Base-by-base conservation (phyloP, 92 coral and sea anemone genomes). In the Umimayanthus chanpuru region DNA sequence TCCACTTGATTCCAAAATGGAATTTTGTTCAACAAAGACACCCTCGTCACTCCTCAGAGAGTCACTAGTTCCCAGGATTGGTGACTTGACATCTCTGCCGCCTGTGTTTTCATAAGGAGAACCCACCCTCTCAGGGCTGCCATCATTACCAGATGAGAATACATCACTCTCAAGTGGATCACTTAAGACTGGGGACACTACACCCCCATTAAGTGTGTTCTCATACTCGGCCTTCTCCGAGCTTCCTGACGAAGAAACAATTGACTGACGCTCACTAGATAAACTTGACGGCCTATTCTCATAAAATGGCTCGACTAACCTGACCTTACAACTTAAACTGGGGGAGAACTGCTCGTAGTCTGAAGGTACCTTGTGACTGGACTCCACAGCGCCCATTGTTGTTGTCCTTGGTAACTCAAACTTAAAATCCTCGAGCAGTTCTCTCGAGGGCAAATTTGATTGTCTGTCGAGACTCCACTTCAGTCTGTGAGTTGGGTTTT, bases 1-100 rank as follows among this genome's bases (percentile, higher is more conserved):
- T 61, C 94, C 96, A 75, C 96, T 93, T 26, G 93, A 81, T 66
- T 93, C 98, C 44, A 82, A 73, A 49, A 81, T 14, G 25, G 39
- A 12, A 25, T 61, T 81, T 11, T 77, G 83, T 39, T 92, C 88
- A 49, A 39, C 89, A 39, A 79, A 79, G 28, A 18, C 84, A 47
- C 77, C 87, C 23, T 70, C 79, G 23, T 70, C 53, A 70, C 86
- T 66, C 26, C 65, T 41, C 8, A 82, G 14, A 9, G 86, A 82
- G 64, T 68, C 86, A 82, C 67, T 83, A 10, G 41, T 70, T 83
- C 67, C 78, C n/a, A 53, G 43, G 61, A 65, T 39, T 23, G 87
- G 76, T 36, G 64, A 70, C 74, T 43, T 83, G 4, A 58, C 25
- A 26, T 68, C 66, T 67, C 66, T 44, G 78, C 41, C 16, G 0